Evolutionary conservation across 2,797 vertebrate genomes (phyloP).

Genomic region (Tenualosa ilisha): DNA sequence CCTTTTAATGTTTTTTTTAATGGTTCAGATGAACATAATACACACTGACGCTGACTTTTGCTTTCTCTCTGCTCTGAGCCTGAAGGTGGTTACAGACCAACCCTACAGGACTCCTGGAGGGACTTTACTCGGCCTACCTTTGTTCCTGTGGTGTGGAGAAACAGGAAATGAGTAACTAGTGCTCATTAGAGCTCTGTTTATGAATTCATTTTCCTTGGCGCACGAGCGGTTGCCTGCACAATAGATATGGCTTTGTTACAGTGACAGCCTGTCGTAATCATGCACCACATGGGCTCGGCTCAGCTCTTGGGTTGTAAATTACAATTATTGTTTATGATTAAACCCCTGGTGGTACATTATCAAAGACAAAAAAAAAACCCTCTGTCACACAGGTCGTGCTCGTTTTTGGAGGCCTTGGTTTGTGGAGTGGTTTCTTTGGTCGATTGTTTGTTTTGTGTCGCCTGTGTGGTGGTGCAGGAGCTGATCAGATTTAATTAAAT

Average conservation of each 20-base stretch:
- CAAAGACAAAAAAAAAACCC: neutral
- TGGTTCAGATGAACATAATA: neutral
- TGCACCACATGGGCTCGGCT: neutral
- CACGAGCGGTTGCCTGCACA: neutral
- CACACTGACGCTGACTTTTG: neutral
- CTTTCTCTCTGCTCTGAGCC: neutral
- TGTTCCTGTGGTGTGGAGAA: neutral
- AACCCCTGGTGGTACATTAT: neutral
- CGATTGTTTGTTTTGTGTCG: neutral
- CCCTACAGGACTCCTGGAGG: neutral
- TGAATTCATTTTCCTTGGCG: conserved; percentile 10
- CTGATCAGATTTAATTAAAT: conserved; percentile 64
- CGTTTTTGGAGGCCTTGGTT: neutral
- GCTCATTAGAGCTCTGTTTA: conserved; percentile 1
- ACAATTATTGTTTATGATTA: neutral
- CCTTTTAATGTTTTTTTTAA: neutral
- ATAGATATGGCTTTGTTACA: neutral
- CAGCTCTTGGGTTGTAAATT: neutral
- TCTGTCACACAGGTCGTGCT: neutral
- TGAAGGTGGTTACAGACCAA: neutral
- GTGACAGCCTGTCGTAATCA: conserved; percentile 11
- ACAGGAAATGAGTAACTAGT: conserved; percentile 20
- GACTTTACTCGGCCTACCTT: conserved; percentile 5
- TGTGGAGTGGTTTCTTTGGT: neutral
- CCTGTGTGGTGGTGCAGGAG: conserved; percentile 14